Conservation (phyloP, 2,797 vertebrate species). For the Oryzias sinensis region DNA sequence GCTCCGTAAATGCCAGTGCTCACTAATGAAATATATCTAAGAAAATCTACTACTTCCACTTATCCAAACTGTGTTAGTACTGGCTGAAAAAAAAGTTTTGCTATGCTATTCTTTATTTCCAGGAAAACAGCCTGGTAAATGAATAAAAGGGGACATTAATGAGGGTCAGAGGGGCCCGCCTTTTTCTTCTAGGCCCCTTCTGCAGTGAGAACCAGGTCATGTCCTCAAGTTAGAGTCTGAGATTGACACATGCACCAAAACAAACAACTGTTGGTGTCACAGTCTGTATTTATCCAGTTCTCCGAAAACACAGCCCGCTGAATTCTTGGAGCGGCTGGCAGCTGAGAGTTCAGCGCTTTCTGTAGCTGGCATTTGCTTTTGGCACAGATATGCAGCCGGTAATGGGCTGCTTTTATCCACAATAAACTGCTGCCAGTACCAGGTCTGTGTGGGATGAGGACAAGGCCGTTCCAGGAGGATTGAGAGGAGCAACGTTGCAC, state of each 20-base stretch:
- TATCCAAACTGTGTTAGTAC: too few species aligned
- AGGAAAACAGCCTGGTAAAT: too few species aligned
- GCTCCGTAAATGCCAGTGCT: too few species aligned
- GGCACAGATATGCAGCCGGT: background rate
- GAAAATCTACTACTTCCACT: too few species aligned
- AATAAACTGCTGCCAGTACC: background rate
- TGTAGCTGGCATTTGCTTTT: constrained; percentile 23
- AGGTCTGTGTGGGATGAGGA: background rate
- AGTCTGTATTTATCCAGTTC: constrained; percentile 21
- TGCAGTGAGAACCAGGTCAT: background rate
- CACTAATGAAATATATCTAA: too few species aligned
- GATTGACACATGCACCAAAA: background rate
- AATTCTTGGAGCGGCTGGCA: constrained; percentile 25
- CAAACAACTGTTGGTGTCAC: constrained; percentile 13
- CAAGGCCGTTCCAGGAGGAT: background rate
- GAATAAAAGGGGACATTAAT: too few species aligned
- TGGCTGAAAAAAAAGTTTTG: too few species aligned
- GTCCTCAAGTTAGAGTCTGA: background rate
- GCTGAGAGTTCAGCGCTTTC: constrained; percentile 8
- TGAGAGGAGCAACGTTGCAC: background rate
- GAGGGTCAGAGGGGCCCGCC: too few species aligned
- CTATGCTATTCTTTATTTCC: too few species aligned
- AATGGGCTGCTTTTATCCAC: constrained; percentile 15
- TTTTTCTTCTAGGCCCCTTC: background rate
- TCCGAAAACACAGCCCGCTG: constrained; percentile 17